These are phyloP conservation scores for Ashinkailepas kermadecensis DNA, from an alignment of 2,888 invertebrate genomes.

Conservation along the genomic window DNA sequence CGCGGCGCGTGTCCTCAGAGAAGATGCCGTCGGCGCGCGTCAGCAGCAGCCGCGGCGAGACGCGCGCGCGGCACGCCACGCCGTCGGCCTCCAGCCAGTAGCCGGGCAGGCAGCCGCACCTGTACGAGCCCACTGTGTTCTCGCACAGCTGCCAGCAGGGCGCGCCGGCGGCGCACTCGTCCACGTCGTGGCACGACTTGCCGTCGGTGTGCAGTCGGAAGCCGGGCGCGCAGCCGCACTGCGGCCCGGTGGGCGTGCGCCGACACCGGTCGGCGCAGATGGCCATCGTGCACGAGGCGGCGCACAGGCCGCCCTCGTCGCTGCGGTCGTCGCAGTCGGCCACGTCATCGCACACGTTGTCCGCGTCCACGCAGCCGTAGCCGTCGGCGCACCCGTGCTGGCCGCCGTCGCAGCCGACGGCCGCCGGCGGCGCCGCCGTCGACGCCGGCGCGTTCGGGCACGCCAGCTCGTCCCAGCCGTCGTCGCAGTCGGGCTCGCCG, in stretches of 20 bases:
- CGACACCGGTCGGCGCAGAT: constrained; percentile 2
- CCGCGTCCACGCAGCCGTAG: not conserved
- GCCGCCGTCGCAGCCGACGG: not conserved
- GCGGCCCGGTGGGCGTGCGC: not conserved
- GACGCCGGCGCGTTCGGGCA: not conserved
- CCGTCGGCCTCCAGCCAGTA: constrained; percentile 28
- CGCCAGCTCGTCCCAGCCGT: constrained; percentile 35
- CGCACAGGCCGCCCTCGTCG: constrained; percentile 24
- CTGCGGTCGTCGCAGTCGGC: constrained; percentile 25
- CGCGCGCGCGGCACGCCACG: not conserved
- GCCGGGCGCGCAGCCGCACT: constrained; percentile 8
- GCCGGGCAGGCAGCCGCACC: constrained; percentile 36
- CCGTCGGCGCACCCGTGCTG: constrained; percentile 20
- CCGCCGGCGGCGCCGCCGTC: not conserved
- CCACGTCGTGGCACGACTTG: constrained; percentile 21
- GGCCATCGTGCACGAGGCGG: not conserved
- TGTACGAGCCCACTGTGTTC: constrained; percentile 31
- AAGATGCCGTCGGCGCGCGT: not conserved
- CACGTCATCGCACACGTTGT: constrained; percentile 19
- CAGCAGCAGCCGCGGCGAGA: not conserved
- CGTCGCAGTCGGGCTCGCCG: constrained; percentile 34
- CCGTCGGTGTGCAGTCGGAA: not conserved
- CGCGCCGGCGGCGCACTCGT: constrained; percentile 34
- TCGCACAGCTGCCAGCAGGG: constrained; percentile 35
- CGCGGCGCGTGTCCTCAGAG: not conserved